Base-by-base conservation (phyloP, 2,797 vertebrate species). In the Crenuchus spilurus region DNA sequence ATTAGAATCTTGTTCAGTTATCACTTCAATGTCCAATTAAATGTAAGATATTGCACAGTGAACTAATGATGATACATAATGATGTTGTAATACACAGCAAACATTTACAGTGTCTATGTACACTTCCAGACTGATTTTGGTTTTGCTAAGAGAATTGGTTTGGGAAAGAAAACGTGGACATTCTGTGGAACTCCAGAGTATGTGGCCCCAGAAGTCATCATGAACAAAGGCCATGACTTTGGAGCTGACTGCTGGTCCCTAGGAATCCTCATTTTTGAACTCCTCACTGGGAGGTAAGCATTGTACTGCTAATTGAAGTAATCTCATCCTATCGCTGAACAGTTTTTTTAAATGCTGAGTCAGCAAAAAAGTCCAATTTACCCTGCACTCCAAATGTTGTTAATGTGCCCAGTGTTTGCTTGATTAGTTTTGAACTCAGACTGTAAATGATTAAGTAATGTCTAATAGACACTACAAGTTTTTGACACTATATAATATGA, bases 131-230 rank as follows among this genome's bases (percentile, higher is more conserved):
- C 88, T 65, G 92, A 93, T 79, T 93, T 93, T 80, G 92, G 92
- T 28, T 93, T 93, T 79, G 92, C 92, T 4, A 93, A 93, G 80
- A 87, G 80, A 72, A 90, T 93, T 4, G 91, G 90, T 1, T 79
- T 84, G 16, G 92, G 92, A 37, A 92, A 91, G 83, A 93, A 94
- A 81, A 92, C 92, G 0, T 94, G 93, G 93, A 94, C 93, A 0
- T 94, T 94, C 83, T 94, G 93, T 71, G 93, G 93, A 16, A 94
- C 93, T 3, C 93, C 93, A 0, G 93, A 94, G 77, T 94, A 94
- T 20, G 92, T 94, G 78, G 90, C 92, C 39, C 93, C 93, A 14
- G 93, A 94, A 79, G 90, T 94, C 63, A 92, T 94, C 61, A 85
- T 94, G 91, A 94, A 93, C 83, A 92, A 91, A 84, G 93, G 93